Evolutionary conservation across 2,888 invertebrate genomes (phyloP), one percentile per base, ranked within the genome.

Genomic region (Tinea pellionella): DNA sequence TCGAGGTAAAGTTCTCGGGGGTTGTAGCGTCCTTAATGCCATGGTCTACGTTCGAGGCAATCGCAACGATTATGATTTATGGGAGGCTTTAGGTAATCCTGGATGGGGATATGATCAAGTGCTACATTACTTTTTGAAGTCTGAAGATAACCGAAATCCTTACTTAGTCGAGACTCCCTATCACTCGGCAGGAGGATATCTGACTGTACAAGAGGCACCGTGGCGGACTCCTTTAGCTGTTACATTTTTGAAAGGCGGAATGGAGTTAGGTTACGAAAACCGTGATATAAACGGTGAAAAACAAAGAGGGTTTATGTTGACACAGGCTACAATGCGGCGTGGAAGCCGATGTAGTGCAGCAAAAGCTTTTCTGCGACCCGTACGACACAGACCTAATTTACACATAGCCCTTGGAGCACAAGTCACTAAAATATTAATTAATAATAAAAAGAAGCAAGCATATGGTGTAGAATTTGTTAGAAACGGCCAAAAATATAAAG

Each of bases 31-130:
- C 1, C 89, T 96, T 0, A 97, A 97, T 75, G 95, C 95, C 12
- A 96, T 97, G 96, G 90, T 96, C 37, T 97, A 97, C 80, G 92
- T 96, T 11, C 89, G 97, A 59, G 97, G 97, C 60, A 96, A 96
- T 70, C 90, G 91, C 65, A 90, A 91, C 62, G 96, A 97, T 71
- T 97, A 95, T 80, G 95, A 97, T 73, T 88, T 91, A 19, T 97
- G 97, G 97, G 94, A 93, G 37, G 88, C 89, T 0, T 80, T 92
- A 37, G 97, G 96, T 0, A 96, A 96, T 74, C 87, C 90, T 0
- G 97, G 96, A 9, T 97, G 97, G 97, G 91, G 92, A 7, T 96
- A 94, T 77, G 89, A 92, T 42, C 90, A 94, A 64, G 93, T 96
- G 1, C 79, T 96, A 58, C 94, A 93, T 1, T 96, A 96, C 72